Evolutionary conservation across 2,797 vertebrate genomes (phyloP).

Genomic region (Helicolenus hilgendorfi): DNA sequence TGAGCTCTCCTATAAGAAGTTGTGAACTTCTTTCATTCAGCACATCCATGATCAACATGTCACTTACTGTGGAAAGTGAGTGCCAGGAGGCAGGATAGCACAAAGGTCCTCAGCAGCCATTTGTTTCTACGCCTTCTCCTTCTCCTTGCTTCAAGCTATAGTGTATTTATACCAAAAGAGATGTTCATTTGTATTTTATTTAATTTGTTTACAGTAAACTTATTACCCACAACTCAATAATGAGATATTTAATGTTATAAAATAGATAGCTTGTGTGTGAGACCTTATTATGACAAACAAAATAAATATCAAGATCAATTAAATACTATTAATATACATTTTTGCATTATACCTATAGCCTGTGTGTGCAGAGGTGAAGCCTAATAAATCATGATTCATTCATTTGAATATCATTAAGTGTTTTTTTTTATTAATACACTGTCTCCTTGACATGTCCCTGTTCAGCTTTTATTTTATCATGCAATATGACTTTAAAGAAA

Average conservation of each 20-base stretch:
- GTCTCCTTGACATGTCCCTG: no score
- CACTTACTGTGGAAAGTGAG: slow-evolving; percentile 2
- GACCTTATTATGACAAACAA: background rate
- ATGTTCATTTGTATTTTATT: background rate
- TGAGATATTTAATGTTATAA: background rate
- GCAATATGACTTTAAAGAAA: background rate
- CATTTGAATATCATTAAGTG: background rate
- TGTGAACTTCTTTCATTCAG: background rate
- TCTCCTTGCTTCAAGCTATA: background rate
- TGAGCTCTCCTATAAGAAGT: background rate
- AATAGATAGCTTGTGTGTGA: background rate
- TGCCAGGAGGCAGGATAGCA: background rate
- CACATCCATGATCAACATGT: background rate
- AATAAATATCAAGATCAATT: background rate
- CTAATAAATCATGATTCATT: background rate
- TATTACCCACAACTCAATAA: background rate
- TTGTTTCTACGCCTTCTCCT: rapidly evolving
- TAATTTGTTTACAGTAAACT: no score
- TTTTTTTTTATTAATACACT: no score
- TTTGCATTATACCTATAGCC: background rate
- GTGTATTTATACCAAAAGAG: background rate
- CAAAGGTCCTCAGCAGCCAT: background rate
- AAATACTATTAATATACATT: background rate
- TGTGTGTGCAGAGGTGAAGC: background rate
- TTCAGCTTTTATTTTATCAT: background rate